A percentile compares a stretch with the other conserved stretches of the same genome.
These are phyloP conservation scores for Calyptomena viridis DNA, from an alignment of 2,113 vertebrate species.

Conservation along the genomic window DNA sequence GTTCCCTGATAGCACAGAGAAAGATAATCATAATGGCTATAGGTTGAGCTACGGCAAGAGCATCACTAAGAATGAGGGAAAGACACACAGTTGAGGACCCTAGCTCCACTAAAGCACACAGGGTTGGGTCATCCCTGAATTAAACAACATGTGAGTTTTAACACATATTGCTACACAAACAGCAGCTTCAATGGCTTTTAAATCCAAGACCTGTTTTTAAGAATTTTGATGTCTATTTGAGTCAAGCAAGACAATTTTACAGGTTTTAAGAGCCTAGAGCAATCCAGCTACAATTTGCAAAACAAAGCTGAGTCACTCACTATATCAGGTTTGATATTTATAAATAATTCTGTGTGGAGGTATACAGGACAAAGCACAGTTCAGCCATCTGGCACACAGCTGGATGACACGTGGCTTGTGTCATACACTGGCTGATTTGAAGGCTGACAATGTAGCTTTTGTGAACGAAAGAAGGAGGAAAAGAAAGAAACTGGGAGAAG, in stretches of 20 bases:
- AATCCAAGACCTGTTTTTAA: not conserved
- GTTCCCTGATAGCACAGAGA: not conserved
- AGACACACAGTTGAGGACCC: no score
- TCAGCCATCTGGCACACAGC: not conserved
- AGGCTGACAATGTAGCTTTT: not conserved
- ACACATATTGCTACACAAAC: not conserved
- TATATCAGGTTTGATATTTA: not conserved
- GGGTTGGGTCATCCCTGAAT: not conserved
- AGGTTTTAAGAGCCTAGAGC: not conserved
- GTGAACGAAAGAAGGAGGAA: not conserved
- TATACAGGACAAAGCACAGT: not conserved
- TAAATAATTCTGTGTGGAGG: not conserved
- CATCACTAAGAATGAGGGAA: not conserved
- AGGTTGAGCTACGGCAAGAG: not conserved
- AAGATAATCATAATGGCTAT: not conserved
- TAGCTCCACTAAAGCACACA: not conserved
- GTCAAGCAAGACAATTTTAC: not conserved
- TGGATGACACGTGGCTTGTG: not conserved
- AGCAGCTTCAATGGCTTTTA: not conserved
- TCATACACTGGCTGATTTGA: not conserved
- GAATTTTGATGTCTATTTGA: not conserved
- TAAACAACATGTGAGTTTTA: not conserved
- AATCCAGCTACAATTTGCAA: not conserved
- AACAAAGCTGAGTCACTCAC: not conserved
- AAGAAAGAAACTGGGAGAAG: not conserved